Conservation (phyloP, 2,888 invertebrate species). For the Epirrhoe alternata region DNA sequence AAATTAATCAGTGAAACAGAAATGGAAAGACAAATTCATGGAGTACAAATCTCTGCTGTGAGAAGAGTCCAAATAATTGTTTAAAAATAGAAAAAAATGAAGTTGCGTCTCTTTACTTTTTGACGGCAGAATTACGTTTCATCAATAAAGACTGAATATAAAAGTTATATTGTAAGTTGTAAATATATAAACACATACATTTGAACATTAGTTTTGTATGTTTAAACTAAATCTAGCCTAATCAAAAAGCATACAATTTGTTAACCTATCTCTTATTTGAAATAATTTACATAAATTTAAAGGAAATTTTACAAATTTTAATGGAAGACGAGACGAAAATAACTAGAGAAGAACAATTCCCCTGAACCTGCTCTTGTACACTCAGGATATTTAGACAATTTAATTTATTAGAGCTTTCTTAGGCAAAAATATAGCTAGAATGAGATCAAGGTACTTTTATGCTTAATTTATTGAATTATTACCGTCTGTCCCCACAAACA, state of each 20-base stretch:
- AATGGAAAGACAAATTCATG: slow-evolving; percentile 19
- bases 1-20: slow-evolving; percentile 36
- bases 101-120: background rate
- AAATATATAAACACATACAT: background rate
- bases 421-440: too few species aligned
- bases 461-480: too few species aligned
- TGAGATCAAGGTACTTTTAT: too few species aligned
- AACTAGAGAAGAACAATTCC: slow-evolving; percentile 54
- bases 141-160: background rate
- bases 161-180: background rate
- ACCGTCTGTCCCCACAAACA: too few species aligned
- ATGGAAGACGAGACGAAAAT: slow-evolving; percentile 73
- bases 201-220: slow-evolving; percentile 7
- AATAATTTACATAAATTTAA: slow-evolving; percentile 27
- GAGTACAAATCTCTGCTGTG: background rate
- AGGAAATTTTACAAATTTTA: slow-evolving; percentile 46
- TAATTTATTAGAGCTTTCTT: background rate
- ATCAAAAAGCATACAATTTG: slow-evolving; percentile 3
- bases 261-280: slow-evolving; percentile 7
- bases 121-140: background rate
- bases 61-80: slow-evolving; percentile 1
- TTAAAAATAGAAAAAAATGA: background rate
- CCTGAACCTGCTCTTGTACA: slow-evolving; percentile 39
- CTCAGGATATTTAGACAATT: slow-evolving; percentile 2
- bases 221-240: slow-evolving; percentile 14